phyloP scores from a whole-genome alignment of 2,113 vertebrate genomes.

The Columba livia region DNA sequence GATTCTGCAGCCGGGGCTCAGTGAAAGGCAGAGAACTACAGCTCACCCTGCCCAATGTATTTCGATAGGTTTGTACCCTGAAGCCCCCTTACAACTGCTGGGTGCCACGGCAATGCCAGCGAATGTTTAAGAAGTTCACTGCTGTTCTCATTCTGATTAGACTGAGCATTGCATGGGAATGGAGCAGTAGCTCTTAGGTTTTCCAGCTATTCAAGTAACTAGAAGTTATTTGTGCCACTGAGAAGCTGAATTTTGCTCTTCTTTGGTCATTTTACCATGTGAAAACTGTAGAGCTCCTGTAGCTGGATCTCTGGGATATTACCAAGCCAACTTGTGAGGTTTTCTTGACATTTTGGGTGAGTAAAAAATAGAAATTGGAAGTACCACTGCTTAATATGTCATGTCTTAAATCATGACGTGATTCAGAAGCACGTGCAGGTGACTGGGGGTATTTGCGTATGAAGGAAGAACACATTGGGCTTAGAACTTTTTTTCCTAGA shows the following conservation, averaged over 20 bases:
- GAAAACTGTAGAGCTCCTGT: not conserved
- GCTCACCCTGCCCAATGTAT: not conserved
- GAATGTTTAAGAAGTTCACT: not conserved
- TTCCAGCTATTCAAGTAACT: not conserved
- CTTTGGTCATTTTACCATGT: not conserved
- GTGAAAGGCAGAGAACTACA: not conserved
- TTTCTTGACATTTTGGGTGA: not conserved
- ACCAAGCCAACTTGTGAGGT: not conserved
- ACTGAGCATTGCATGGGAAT: not conserved
- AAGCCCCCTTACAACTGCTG: not conserved
- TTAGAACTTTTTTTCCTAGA: not conserved
- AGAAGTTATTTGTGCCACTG: not conserved
- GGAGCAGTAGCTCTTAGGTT: not conserved
- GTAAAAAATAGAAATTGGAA: not conserved
- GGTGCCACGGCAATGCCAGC: rapidly evolving
- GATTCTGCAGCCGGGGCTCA: not conserved
- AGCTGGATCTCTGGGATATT: not conserved
- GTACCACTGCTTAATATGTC: not conserved
- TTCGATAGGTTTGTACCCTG: not conserved
- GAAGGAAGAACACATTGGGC: not conserved
- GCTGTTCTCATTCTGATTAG: not conserved
- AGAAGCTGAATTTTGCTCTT: not conserved
- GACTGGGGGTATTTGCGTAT: not conserved
- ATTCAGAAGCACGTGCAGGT: not conserved
- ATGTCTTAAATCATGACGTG: not conserved